Evolutionary conservation across 2,888 invertebrate genomes (phyloP), one percentile per base, ranked within the genome.

Genomic region (Drosophila mimica): DNA sequence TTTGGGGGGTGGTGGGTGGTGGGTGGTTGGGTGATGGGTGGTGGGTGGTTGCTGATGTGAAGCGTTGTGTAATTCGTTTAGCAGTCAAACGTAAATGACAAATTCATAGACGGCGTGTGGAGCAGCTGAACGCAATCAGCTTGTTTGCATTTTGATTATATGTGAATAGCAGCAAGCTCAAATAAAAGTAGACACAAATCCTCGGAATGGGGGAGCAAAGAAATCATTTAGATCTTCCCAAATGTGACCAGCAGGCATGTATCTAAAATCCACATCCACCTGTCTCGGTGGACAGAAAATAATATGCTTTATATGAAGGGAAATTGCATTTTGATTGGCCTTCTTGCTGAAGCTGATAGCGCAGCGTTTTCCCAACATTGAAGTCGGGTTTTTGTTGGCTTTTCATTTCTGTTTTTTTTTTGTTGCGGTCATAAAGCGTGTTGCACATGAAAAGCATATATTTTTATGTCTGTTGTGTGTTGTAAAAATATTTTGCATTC

Each of bases 131-230:
- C 68, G 53, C 76, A 89, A 76, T 82, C 85, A 80, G 85, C 82
- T 88, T 86, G 78, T 86, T 89, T 88, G 81, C 86, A 88, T 89
- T 85, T 88, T 79, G 83, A 88, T 86, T 81, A 85, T 86, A 86
- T 74, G 72, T 59, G 76, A 68, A 81, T 61, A 69, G 63, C 48
- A 74, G 58, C 52, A 63, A 58, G 15, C 56, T 52, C 66, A 31
- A 64, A 51, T 48, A 59, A 40, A 63, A 20, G 48, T 3, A 31
- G 59, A 40, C 33, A 33, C 17, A 31, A 13, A 34, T 46, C 46
- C 46, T 46, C 4, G 8, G 52, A 15, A 15, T 20, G 30, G 4
- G 20, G 28, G 25, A 11, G 17, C 28, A 11, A 11, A 36, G 20
- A 25, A 68, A 73, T 52, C 56, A 63, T 68, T 75, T 57, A 65